Base-by-base conservation (phyloP, 2,113 vertebrate genomes). In the Pseudopodoces humilis region DNA sequence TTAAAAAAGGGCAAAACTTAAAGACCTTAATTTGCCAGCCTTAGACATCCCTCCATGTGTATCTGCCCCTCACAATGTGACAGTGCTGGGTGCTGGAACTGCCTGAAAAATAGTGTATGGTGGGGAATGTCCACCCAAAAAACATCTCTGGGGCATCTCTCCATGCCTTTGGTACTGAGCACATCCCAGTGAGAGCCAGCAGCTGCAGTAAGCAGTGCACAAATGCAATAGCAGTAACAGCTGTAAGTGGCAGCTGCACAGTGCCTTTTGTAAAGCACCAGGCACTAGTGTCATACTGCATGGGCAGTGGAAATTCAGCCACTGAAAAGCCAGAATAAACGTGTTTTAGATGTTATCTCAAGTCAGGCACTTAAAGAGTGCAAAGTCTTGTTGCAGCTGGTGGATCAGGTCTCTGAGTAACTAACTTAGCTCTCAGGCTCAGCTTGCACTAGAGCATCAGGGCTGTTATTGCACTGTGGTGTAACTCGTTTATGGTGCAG, bases 171-270 rank as follows among this genome's bases (percentile, higher is more conserved):
- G 39, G 33, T 23, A 10, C 39, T 16, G 35, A 37, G 19, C 44
- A 16, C 1, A 0, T n/a, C 56, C 68, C 56, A 49, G 0, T 8
- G 52, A 43, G 74, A 39, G 43, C 43, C 75, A 27, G n/a, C 52
- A 64, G 65, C 56, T 49, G 20, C 39, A 14, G 8, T 2, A 8
- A 20, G 60, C 82, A 65, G 35, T 8, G 70, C 43, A 30, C 70
- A 41, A 28, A 12, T 56, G 60, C 60, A 56, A 2, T 1, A 30
- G 60, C 83, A 65, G 23, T 7, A 30, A 20, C 13, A 11, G 50
- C 50, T 49, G 35, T 11, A 15, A 59, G 31, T 31, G 37, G 39
- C 65, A 92, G 55, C 59, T 83, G 43, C 28, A 11, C 3, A 15
- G 33, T 22, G 67, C 31, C 53, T 69, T 64, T 72, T 35, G 35